phyloP scores from a whole-genome alignment of 35 echinoderm and acorn worm genomes.

The Anneissia japonica region DNA sequence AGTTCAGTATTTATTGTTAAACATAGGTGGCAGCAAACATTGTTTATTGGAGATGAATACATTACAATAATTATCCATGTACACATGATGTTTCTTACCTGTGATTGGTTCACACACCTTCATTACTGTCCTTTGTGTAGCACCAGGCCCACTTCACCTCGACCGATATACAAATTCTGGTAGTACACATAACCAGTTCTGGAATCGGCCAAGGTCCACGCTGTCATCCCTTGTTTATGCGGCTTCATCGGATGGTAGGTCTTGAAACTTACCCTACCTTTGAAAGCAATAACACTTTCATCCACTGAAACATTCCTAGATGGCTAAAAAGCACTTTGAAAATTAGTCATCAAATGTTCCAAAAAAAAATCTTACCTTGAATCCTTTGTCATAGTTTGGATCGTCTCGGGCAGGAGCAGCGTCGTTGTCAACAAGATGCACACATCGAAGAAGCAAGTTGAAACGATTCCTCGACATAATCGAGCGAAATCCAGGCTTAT shows the following conservation, averaged over 20 bases:
- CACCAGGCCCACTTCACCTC: not conserved
- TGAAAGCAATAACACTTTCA: not conserved
- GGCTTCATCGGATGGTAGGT: slow-evolving; percentile 3
- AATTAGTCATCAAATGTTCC: not conserved
- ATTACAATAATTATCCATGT: slow-evolving; percentile 39
- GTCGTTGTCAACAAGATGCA: slow-evolving; percentile 10
- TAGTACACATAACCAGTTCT: slow-evolving; percentile 36
- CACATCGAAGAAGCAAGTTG: not conserved
- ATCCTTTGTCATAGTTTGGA: too few relatives aligned
- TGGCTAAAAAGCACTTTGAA: not conserved
- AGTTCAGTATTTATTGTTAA: too few relatives aligned
- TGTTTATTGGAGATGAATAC: too few relatives aligned
- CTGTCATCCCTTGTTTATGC: slow-evolving; percentile 32
- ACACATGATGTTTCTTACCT: slow-evolving; percentile 28
- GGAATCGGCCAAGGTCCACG: slow-evolving; percentile 23
- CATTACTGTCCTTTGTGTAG: slow-evolving; percentile 16
- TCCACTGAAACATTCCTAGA: not conserved
- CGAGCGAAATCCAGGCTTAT: not conserved
- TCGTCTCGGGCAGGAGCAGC: too few relatives aligned
- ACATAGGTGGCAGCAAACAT: too few relatives aligned
- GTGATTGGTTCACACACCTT: slow-evolving; percentile 5
- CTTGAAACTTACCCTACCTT: not conserved
- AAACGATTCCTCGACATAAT: too few relatives aligned
- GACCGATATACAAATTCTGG: not conserved
- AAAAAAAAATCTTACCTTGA: not conserved